Base-by-base conservation (phyloP, 2,797 vertebrate species). In the Eulemur coronatus region DNA sequence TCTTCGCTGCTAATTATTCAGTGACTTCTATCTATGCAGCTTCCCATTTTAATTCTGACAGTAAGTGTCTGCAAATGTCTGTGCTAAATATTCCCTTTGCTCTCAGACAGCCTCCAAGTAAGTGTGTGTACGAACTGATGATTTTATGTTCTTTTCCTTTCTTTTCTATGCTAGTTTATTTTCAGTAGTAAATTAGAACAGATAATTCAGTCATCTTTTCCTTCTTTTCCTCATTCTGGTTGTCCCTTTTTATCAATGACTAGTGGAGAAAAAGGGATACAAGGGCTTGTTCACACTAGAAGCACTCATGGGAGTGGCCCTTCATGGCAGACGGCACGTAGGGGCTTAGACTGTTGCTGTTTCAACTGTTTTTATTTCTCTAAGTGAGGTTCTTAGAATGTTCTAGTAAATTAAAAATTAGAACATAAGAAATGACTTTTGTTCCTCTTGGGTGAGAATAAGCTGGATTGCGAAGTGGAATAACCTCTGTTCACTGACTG, bases 81-180 rank as follows among this genome's bases (percentile, higher is more conserved):
- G 13, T 75, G 89, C 93, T 95, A 97, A 97, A 91, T 96, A 96
- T 90, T 97, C 73, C 72, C 97, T 96, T 97, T 93, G 55, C 96
- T 97, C 89, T 92, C 97, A 89, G 84, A 90, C 55, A 85, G 70
- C 28, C 61, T 73, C 52, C n/a, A 24, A 73, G 90, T 84, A 41
- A 41, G 43, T 33, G 30, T 50, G 30, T 70, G 38, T 50, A 38
- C 72, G 84, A 91, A 89, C 30, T 24, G 93, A 43, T 84, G 26
- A 81, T 86, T 91, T 79, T 86, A 17, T 46, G 24, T 73, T 72
- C 63, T 61, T 73, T 33, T 41, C 13, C 59, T 65, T 12, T 63
- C 70, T 82, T 91, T 79, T 69, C 94, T 50, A 79, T 85, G 61
- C 41, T 15, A 65, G 6, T 86, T 73, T 93, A 38, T 97, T 92